phyloP scores from a whole-genome alignment of 2,797 vertebrate species.

The Psittacula echo region DNA sequence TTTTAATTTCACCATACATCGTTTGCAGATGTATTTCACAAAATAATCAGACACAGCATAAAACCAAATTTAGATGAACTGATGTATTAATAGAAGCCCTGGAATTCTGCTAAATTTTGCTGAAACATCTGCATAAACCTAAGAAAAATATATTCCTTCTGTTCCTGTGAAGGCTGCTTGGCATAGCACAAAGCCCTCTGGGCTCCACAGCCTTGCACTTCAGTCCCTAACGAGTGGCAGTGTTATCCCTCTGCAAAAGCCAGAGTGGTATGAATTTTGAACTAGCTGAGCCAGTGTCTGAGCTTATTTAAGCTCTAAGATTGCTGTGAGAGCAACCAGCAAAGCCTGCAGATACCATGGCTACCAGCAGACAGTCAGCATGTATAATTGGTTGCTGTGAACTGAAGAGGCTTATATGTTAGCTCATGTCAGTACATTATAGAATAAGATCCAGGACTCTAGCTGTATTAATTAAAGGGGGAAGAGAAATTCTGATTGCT shows the following conservation, averaged over 20 bases:
- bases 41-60: background rate
- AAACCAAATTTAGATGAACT: background rate
- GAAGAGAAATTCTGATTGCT: background rate
- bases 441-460: background rate
- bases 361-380: conserved; percentile 34
- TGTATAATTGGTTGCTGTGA: conserved; percentile 43
- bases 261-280: conserved; percentile 30
- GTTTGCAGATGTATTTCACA: background rate
- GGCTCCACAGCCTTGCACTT: background rate
- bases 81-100: background rate
- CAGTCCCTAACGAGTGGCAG: conserved; percentile 39
- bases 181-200: conserved; percentile 20
- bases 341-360: conserved; percentile 35
- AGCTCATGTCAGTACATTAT: background rate
- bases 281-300: background rate
- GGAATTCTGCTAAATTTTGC: background rate
- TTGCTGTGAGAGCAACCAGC: conserved; percentile 27
- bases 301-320: conserved; percentile 60
- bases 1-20: background rate
- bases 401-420: background rate
- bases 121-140: background rate
- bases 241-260: conserved; percentile 9
- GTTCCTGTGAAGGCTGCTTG: background rate
- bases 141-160: background rate
- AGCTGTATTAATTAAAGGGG: background rate